Conservation (phyloP, 2,797 vertebrate species). For the Ceryle rudis region DNA sequence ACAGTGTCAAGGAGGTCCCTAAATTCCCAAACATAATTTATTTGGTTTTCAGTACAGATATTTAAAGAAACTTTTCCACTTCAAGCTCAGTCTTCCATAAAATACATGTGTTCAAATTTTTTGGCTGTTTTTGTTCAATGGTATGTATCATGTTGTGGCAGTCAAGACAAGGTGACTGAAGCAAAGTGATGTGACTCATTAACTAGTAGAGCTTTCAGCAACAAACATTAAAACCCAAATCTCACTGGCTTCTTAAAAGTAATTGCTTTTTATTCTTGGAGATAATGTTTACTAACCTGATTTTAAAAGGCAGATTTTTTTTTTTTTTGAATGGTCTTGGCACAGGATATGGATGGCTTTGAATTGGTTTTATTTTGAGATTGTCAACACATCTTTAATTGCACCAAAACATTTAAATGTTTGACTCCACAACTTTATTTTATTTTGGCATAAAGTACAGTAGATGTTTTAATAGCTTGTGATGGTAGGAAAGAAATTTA, state of each 20-base stretch:
- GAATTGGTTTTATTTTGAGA: conserved; percentile 10
- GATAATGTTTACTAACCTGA: not conserved
- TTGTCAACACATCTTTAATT: conserved; percentile 2
- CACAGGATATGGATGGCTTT: not conserved
- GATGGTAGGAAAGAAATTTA: not conserved
- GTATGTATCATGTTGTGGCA: not conserved
- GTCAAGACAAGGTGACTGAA: not conserved
- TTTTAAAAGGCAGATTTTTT: conserved; percentile 6
- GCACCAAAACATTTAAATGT: not conserved
- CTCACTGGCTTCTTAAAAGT: not conserved
- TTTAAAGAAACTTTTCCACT: not conserved
- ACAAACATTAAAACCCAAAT: not conserved
- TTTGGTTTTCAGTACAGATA: not conserved
- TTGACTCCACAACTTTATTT: conserved; percentile 1
- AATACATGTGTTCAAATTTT: not conserved
- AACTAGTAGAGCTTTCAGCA: not conserved
- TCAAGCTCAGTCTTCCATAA: not conserved
- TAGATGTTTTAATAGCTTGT: not conserved
- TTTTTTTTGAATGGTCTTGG: not conserved
- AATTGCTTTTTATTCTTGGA: conserved; percentile 20
- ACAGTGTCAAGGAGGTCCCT: not conserved
- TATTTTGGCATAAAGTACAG: not conserved
- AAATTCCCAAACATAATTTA: not conserved
- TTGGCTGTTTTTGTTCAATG: not conserved
- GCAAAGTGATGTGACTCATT: not conserved